Evolutionary conservation across 2,113 vertebrate species (phyloP), one percentile per base, ranked within the genome.

Genomic region (Thermophis baileyi): DNA sequence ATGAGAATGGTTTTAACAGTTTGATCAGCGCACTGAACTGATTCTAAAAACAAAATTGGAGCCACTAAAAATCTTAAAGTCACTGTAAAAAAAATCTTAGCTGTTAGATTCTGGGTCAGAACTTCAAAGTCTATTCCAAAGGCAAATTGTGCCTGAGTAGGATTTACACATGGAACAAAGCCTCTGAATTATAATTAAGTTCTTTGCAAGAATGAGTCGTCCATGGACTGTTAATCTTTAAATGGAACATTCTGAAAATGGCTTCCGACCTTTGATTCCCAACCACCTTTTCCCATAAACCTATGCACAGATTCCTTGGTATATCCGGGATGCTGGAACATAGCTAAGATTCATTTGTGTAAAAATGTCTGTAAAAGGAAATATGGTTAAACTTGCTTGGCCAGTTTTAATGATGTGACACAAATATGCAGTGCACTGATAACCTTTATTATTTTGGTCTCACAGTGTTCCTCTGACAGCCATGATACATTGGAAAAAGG

Each of bases 401-500:
- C 8, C 10, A 24, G 4, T 57, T 87, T 63, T 40, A 91, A 91
- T 88, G 49, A 91, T 35, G 30, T 49, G 20, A 87, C 85, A 91
- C 27, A 87, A 87, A 49, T 91, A 87, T 57, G 54, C 30, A 40
- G 46, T 50, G 46, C 47, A 47, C 91, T 60, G 85, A 57, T 91
- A 87, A 86, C 27, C 90, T 57, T 91, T 91, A 57, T 49, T 57
- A 91, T 91, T 47, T n/a, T 85, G 81, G 27, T 87, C 46, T 91
- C 54, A 60, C 55, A 47, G 54, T 35, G 7, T 60, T 50, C 27
- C 60, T 18, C 24, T 63, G 91, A 87, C 85, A 91, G 54, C 5
- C 44, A 40, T 25, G 44, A 60, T 46, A 87, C 54, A 35, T 91
- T 3, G 57, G 55, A 49, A 35, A 35, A 60, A 47, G 11, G 6